Evolutionary conservation across 2,888 invertebrate species (phyloP), one percentile per base, ranked within the genome.

Genomic region (Agrotis exclamationis): DNA sequence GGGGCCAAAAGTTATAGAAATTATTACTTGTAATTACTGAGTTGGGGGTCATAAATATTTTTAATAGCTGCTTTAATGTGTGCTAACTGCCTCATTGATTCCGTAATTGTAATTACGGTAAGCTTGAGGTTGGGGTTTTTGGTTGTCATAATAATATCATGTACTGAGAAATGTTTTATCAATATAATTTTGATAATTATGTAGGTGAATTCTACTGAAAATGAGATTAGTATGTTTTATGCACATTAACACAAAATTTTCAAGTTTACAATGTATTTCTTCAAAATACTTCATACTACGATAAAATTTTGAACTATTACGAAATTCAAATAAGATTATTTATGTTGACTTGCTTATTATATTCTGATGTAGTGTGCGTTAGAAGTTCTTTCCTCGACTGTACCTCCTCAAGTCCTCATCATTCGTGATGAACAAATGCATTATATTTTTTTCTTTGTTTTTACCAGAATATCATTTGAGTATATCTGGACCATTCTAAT

Each of bases 361-460:
- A 54, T n/a, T 54, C 28, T 56, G 5, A 11, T 28, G 39, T 39
- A 39, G 9, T 39, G 1, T 11, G 39, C 1, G 39, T 39, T 11
- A 39, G 2, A 39, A 39, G 2, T 33, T 74, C 9, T 53, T 44
- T 20, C 5, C 24, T 22, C 28, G 48, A 22, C 73, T 56, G 69
- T 80, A 80, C 75, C 1, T 1, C 7, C 39, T 44, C 53, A 78
- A 73, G 0, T 1, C 7, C 39, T 47, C 53, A 60, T 59, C n/a
- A 68, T 22, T 63, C 56, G 7, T 66, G 54, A 81, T 80, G 71
- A 75, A 78, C 78, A 73, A 74, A 68, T 68, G 75, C 67, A 81
- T 78, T 78, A 67, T 73, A 72, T 66, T 18, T n/a, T 68, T 75
- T 81, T 79, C 63, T n/a, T n/a, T 65, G 73, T 81, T 79, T 70